phyloP scores from a whole-genome alignment of 2,113 vertebrate species.

The Melozone crissalis region DNA sequence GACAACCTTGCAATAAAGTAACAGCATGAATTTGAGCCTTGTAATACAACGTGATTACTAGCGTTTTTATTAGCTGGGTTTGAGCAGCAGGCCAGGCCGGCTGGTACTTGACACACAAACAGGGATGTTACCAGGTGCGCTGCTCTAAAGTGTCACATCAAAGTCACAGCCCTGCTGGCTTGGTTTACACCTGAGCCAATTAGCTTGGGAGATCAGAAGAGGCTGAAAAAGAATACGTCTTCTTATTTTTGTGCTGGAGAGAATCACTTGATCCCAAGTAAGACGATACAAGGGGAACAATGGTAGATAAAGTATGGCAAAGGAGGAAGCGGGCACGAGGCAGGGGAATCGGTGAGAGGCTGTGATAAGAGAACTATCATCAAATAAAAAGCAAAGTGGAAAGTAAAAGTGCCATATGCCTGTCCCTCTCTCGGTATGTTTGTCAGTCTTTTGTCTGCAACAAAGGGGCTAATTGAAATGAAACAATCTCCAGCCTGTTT shows the following conservation, averaged over 20 bases:
- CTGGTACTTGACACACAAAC: constrained; percentile 77
- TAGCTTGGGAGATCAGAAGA: constrained; percentile 86
- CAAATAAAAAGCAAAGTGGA: constrained; percentile 57
- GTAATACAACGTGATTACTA: constrained; percentile 77
- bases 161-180: constrained; percentile 86
- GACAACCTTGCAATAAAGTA: constrained; percentile 75
- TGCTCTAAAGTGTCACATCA: constrained; percentile 81
- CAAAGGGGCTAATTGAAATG: constrained; percentile 92
- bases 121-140: constrained; percentile 72
- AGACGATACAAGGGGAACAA: constrained; percentile 75
- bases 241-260: constrained; percentile 73
- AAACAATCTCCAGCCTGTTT: constrained; percentile 82
- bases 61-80: constrained; percentile 72
- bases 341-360: constrained; percentile 53
- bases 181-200: constrained; percentile 96
- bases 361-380: constrained; percentile 57
- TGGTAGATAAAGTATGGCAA: constrained; percentile 69
- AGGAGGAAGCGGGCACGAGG: constrained; percentile 60
- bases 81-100: constrained; percentile 73
- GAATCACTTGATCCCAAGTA: constrained; percentile 87
- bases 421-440: constrained; percentile 78
- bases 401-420: constrained; percentile 74
- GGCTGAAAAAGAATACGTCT: constrained; percentile 78
- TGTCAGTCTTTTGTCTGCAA: constrained; percentile 86
- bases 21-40: constrained; percentile 75